Evolutionary conservation across 2,797 vertebrate species (phyloP).

Genomic region (Notoglanidium macrostoma): DNA sequence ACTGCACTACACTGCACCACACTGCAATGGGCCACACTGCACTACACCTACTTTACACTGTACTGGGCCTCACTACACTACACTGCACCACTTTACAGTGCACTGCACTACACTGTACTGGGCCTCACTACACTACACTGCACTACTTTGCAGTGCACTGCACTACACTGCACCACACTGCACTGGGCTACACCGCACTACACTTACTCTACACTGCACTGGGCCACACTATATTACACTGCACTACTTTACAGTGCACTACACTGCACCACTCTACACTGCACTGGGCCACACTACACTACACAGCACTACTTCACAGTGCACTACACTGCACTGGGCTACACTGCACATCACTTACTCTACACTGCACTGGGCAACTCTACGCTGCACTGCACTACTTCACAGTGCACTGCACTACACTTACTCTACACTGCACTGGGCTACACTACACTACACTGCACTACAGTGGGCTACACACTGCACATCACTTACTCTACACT

Average conservation of each 20-base stretch:
- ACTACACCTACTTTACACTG: neutral
- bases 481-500: neutral
- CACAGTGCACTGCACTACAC: neutral
- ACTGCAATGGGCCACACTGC: neutral
- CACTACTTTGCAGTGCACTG: neutral
- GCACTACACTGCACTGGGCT: neutral
- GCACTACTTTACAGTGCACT: neutral
- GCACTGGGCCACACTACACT: neutral
- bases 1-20: neutral
- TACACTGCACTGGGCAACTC: rapidly evolving
- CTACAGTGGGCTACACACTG: neutral
- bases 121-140: neutral
- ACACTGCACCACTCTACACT: neutral
- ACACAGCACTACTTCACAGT: neutral
- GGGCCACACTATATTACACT: neutral
- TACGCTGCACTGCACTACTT: neutral
- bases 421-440: neutral
- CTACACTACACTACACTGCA: too few species aligned
- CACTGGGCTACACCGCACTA: neutral
- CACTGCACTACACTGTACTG: neutral
- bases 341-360: neutral
- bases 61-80: neutral
- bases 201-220: neutral
- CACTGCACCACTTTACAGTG: neutral
- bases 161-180: neutral